Percentiles rank a stretch among this genome's conserved stretches.
Conservation (phyloP, 2,797 vertebrate genomes). For the Mico argentatus region DNA sequence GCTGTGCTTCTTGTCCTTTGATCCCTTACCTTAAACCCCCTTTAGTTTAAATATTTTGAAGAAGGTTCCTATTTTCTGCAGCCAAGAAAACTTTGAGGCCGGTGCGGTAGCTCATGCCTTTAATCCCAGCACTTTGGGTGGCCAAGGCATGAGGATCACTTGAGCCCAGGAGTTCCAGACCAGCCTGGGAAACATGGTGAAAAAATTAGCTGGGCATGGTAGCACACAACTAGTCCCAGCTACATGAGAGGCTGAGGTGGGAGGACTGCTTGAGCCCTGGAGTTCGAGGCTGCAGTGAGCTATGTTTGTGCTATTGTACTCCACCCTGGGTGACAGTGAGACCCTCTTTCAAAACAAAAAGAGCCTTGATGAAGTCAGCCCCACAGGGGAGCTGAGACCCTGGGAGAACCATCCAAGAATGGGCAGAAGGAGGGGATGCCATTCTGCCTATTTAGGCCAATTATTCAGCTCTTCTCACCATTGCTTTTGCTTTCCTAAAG, state of each 20-base stretch:
- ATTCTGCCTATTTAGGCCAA: background rate
- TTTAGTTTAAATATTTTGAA: constrained; percentile 47
- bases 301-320: background rate
- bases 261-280: background rate
- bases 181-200: background rate
- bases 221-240: background rate
- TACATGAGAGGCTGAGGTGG: background rate
- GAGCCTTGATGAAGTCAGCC: background rate
- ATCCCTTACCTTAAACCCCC: background rate
- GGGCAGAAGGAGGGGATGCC: background rate
- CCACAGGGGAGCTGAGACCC: background rate
- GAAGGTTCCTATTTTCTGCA: constrained; percentile 20
- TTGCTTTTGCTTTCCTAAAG: background rate
- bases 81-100: background rate
- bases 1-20: background rate
- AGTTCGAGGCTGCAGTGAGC: background rate
- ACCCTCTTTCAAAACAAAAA: background rate
- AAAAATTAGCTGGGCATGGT: background rate
- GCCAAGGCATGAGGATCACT: background rate
- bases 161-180: background rate
- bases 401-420: background rate
- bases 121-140: background rate
- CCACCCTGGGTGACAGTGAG: background rate
- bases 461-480: background rate
- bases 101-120: background rate